Conservation (phyloP, 2,888 invertebrate species). For the Latrodectus elegans region DNA sequence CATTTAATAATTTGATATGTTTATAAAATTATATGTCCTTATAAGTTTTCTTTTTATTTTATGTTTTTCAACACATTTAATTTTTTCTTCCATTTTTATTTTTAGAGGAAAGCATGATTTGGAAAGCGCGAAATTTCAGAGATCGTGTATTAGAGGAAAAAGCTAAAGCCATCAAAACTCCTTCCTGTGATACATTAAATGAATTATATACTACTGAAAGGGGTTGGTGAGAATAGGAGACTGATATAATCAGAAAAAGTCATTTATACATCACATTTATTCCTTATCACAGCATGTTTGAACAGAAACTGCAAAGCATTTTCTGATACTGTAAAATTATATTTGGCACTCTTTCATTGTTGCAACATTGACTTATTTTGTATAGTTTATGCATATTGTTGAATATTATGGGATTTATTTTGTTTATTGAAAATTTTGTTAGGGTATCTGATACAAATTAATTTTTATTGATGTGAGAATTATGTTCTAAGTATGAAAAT, state of each 20-base stretch:
- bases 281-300: too few species aligned
- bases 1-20: too few species aligned
- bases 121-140: slow-evolving; percentile 70
- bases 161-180: slow-evolving; percentile 70
- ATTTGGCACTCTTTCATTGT: too few species aligned
- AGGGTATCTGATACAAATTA: too few species aligned
- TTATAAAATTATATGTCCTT: background rate
- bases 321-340: too few species aligned
- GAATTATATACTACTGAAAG: slow-evolving; percentile 62
- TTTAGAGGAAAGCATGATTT: slow-evolving; percentile 69
- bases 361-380: too few species aligned
- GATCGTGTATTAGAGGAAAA: slow-evolving; percentile 71
- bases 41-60: background rate
- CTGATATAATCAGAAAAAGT: background rate
- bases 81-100: slow-evolving; percentile 13
- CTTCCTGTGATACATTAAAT: slow-evolving; percentile 70
- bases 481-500: too few species aligned
- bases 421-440: too few species aligned
- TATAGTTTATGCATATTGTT: too few species aligned
- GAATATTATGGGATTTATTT: too few species aligned
- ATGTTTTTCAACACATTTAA: background rate
- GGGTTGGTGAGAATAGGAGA: slow-evolving; percentile 47
- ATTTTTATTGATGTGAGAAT: too few species aligned
- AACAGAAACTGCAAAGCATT: too few species aligned
- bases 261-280: background rate